Evolutionary conservation across 2,888 invertebrate genomes (phyloP).

Genomic region (Calameuta idolon): DNA sequence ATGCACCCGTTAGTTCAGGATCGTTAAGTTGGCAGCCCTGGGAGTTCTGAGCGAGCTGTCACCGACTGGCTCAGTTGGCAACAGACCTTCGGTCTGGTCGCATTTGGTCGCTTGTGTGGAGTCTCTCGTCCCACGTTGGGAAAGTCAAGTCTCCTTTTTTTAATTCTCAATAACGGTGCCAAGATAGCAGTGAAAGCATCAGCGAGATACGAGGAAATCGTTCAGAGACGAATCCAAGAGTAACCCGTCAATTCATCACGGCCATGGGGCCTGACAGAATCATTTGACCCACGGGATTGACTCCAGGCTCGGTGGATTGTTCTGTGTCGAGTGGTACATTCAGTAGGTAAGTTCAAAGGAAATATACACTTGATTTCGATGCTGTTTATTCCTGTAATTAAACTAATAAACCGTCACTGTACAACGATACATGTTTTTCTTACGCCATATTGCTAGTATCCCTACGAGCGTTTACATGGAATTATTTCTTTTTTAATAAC

Average conservation of each 20-base stretch:
- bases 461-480: neutral
- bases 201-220: neutral
- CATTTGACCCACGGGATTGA: conserved; percentile 61
- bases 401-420: neutral
- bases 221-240: conserved; percentile 14
- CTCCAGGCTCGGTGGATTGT: conserved; percentile 59
- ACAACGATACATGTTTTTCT: neutral
- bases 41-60: conserved; percentile 45
- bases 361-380: neutral
- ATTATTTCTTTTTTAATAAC: neutral
- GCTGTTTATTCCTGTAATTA: neutral
- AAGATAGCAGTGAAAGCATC: neutral
- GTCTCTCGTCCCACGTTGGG: neutral
- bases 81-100: conserved; percentile 59
- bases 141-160: neutral
- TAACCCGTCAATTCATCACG: conserved; percentile 10
- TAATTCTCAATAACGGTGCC: neutral
- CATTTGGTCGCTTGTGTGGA: conserved; percentile 7
- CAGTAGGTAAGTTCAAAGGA: conserved; percentile 46
- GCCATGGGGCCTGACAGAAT: conserved; percentile 53
- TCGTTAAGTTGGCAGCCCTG: conserved; percentile 25
- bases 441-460: neutral
- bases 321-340: conserved; percentile 48
- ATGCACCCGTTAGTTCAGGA: conserved; percentile 12
- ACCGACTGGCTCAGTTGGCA: conserved; percentile 63